Base-by-base conservation (phyloP, 1,140 invertebrate genomes). In the Heliothis virescens region DNA sequence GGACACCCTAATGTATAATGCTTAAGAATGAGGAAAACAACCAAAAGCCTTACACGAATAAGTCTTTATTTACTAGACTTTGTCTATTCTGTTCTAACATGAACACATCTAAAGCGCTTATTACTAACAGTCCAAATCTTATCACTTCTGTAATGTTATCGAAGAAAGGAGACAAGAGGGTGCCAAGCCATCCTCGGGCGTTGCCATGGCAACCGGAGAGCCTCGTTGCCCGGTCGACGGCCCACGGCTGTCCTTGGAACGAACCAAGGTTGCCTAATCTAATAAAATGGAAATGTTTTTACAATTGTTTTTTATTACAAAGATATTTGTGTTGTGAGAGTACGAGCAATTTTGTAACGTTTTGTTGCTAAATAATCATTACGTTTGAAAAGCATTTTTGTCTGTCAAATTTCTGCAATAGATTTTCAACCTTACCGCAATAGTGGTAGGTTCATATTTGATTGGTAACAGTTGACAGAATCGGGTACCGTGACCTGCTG, bases 201-300 rank as follows among this genome's bases (percentile, higher is more conserved):
- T 67, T 67, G 41, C 63, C 41, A 67, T 67, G n/a, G 41, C 63
- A 67, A 67, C 63, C 41, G n/a, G 9, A 18, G 57, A 26, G 21
- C n/a, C 63, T 67, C 63, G 41, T 48, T 10, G 63, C 63, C 63
- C 63, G 63, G 63, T 67, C 63, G 63, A 48, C 63, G 41, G 63
- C 63, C 63, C 63, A 48, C 63, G 62, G 16, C 3, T 48, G 63
- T 48, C 63, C 63, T 67, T 67, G 41, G 41, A 16, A 9, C n/a
- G 2, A 48, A 67, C 41, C 63, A 67, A 67, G 63, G 63, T 67
- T 67, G 63, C n/a, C 41, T 67, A 48, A 67, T 67, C 63, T 21
- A 67, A 41, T 41, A 41, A 41, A 41, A 67, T 67, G 47, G 34
- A 41, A 65, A 65, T 65, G 62, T 47, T 65, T 67, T 67, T 48